A percentile compares a stretch with the other conserved stretches of the same genome.
Conservation (phyloP, 2,888 invertebrate species). For the Diaprepes abbreviatus region DNA sequence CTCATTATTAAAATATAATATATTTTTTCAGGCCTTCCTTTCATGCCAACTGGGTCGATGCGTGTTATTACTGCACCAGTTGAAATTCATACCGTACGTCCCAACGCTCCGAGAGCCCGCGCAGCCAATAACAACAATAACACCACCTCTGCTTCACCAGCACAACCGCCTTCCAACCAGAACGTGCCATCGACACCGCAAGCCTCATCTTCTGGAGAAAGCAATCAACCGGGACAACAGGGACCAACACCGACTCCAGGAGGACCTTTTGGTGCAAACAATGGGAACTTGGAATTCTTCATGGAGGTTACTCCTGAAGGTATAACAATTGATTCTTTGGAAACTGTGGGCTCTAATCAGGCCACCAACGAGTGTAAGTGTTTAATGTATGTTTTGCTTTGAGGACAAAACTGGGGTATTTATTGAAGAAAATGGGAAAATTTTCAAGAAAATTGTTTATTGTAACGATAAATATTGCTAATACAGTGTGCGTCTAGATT, state of each 20-base stretch:
- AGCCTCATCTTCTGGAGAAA: conserved; percentile 17
- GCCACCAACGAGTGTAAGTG: conserved; percentile 61
- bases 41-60: conserved; percentile 58
- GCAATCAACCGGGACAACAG: neutral
- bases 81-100: conserved; percentile 59
- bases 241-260: conserved; percentile 42
- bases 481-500: too few relatives aligned
- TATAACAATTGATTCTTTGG: conserved; percentile 62
- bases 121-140: conserved; percentile 49
- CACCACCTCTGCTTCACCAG: conserved; percentile 46
- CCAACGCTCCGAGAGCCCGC: conserved; percentile 39
- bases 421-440: neutral
- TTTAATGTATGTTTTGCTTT: conserved; percentile 44
- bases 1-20: too few relatives aligned
- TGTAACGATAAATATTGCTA: too few relatives aligned
- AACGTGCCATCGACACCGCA: conserved; percentile 33
- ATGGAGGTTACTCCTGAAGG: conserved; percentile 73
- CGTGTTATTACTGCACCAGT: conserved; percentile 63
- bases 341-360: conserved; percentile 57
- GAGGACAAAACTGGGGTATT: neutral
- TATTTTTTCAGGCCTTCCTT: conserved; percentile 52
- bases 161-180: conserved; percentile 30
- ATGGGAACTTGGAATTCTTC: conserved; percentile 72
- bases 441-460: too few relatives aligned
- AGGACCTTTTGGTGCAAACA: conserved; percentile 57